Base-by-base conservation (phyloP, 1,140 invertebrate genomes). In the Drosophila setifemur region DNA sequence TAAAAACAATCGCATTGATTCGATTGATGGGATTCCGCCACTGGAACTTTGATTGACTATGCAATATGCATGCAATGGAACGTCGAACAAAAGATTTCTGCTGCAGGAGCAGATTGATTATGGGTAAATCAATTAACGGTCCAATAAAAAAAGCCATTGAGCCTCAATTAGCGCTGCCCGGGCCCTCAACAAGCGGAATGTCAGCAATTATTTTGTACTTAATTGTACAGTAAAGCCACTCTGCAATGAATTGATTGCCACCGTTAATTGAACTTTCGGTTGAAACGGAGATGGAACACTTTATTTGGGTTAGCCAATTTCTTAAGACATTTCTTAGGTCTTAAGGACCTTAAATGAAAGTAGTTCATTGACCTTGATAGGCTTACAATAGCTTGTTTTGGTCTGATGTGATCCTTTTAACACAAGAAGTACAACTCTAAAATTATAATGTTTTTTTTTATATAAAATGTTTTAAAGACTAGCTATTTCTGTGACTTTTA, bases 1-100 rank as follows among this genome's bases (percentile, higher is more conserved):
- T 25, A 66, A 40, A n/a, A 66, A 66, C 61, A 66, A 66, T 64
- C 43, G 33, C 61, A 66, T 66, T 64, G 31, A 29, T 52, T 57
- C 29, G 44, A 33, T 35, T 50, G 53, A 50, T 28, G 35, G 53
- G 28, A 53, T 53, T 53, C 50, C 39, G 21, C 33, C 23, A 28
- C 19, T 25, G 18, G 23, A 26, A 23, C 57, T 40, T 39, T 66
- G 61, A 66, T 64, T 66, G 58, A 40, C 21, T 52, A 18, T 26
- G 35, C 35, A n/a, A n/a, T 8, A 14, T 11, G 9, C 29, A 23
- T 23, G 2, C 21, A 23, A 23, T 23, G 2, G 29, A n/a, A 1
- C n/a, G 29, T 3, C 29, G 1, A 50, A n/a, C 18, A 25, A 16
- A 35, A 11, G 9, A 48, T 33, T 35, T 12, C 35, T 19, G 14